Base-by-base conservation (phyloP, 2,113 vertebrate genomes). In the Melanerpes formicivorus region DNA sequence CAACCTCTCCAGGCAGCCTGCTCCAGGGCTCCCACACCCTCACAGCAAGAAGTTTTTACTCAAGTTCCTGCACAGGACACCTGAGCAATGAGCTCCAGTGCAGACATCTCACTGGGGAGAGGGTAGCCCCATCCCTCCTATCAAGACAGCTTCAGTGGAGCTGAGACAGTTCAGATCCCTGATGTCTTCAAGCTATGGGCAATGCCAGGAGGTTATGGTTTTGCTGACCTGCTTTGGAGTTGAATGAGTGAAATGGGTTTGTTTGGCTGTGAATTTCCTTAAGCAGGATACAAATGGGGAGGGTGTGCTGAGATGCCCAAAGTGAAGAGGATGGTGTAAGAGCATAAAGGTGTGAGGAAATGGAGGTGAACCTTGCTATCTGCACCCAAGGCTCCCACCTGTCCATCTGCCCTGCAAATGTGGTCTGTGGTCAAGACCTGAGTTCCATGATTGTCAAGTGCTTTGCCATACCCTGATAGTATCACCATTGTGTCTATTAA, bases 301-400 rank as follows among this genome's bases (percentile, higher is more conserved):
- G 44, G 34, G 6, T 3, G 15, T 5, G 55, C 71, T 77, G 79
- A 75, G 46, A 40, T 16, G 52, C 23, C 30, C 0, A 0, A 9
- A 5, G 56, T 59, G 67, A 27, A 70, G 11, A 3, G 0, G 44
- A 52, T 9, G 37, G 29, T 10, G 23, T 14, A 4, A 58, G 72
- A 50, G 50, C 2, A 6, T 2, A 13, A 42, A 48, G 23, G 11
- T 10, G 34, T 2, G 18, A 37, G 46, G 80, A 80, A 52, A 80
- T 1, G 2, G 25, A 18, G 22, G 3, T 11, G 30, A 87, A 37
- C 76, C 48, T 56, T 27, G 58, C 58, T 63, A 6, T 46, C 72
- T 34, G 65, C 29, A 22, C 17, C 58, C 9, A 46, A 60, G 56
- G 76, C 60, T 82, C n/a, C 40, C 48, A 56, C 64, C 54, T 66